phyloP scores from a whole-genome alignment of 2,113 vertebrate genomes.

The Peucedramus taeniatus region DNA sequence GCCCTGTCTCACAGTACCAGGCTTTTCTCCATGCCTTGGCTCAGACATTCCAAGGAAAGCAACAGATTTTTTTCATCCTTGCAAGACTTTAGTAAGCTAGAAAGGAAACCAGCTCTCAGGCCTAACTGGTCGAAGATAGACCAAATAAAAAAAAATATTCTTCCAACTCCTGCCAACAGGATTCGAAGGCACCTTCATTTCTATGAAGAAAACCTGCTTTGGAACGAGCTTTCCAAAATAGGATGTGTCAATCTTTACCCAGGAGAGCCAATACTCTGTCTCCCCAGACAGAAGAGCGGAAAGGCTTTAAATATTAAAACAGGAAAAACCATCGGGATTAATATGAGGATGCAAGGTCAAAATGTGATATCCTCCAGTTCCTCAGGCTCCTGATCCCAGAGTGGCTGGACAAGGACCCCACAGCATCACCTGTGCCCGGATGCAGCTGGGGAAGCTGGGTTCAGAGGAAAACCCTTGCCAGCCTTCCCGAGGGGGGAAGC shows the following conservation, averaged over 20 bases:
- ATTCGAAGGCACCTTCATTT: neutral
- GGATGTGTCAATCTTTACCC: neutral
- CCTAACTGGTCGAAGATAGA: neutral
- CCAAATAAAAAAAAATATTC: neutral
- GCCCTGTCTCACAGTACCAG: neutral
- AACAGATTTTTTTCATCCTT: neutral
- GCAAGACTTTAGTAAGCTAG: neutral
- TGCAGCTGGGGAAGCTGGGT: neutral
- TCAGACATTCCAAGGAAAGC: neutral
- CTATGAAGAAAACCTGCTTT: neutral
- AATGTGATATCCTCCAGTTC: neutral
- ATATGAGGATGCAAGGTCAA: neutral
- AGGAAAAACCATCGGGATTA: neutral
- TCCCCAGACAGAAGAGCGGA: neutral
- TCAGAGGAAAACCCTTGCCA: neutral
- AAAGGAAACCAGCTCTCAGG: neutral
- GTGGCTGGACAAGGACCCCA: neutral
- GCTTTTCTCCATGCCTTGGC: neutral
- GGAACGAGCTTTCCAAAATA: neutral
- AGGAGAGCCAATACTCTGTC: neutral
- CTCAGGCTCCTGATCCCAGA: neutral
- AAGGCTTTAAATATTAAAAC: conserved; percentile 17
- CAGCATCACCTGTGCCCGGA: neutral
- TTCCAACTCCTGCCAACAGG: neutral
- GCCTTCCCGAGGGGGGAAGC: neutral